Conservation (phyloP, 1,140 invertebrate genomes). For the Zaprionus inermis region DNA sequence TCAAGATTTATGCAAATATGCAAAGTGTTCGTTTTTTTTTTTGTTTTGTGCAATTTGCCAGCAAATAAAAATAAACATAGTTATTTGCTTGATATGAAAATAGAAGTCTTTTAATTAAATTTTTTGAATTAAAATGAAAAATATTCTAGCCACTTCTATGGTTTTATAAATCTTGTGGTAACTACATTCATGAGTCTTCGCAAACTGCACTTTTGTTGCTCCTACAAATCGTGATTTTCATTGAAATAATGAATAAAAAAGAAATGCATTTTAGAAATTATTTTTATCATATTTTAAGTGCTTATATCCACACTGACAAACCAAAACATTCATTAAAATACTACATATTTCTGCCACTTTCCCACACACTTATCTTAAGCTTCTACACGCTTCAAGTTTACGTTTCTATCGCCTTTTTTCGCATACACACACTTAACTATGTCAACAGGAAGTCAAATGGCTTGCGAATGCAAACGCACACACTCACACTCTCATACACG, state of each 20-base stretch:
- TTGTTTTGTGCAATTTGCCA: background rate
- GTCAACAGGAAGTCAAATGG: slow-evolving; percentile 76
- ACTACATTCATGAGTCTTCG: too few relatives aligned
- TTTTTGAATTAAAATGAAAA: background rate
- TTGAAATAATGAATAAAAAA: too few relatives aligned
- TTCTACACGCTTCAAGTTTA: slow-evolving; percentile 18
- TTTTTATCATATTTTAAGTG: background rate
- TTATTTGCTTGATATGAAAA: background rate
- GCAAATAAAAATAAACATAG: background rate
- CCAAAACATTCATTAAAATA: background rate
- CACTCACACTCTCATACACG: slow-evolving; percentile 2
- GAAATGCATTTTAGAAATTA: background rate
- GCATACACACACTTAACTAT: slow-evolving; percentile 56
- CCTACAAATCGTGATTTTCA: too few relatives aligned
- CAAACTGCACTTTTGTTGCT: too few relatives aligned
- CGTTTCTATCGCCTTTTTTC: slow-evolving; percentile 20
- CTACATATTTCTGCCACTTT: background rate
- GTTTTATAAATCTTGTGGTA: too few relatives aligned
- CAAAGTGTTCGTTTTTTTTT: background rate
- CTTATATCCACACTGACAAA: background rate
- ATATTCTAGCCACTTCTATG: too few relatives aligned
- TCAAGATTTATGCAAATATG: background rate
- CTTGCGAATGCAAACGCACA: slow-evolving; percentile 45
- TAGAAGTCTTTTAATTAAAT: background rate
- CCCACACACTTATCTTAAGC: background rate